A percentile compares a stretch with the other conserved stretches of the same genome.
phyloP scores from a whole-genome alignment of 2,888 invertebrate genomes.

The Sisyra terminalis region DNA sequence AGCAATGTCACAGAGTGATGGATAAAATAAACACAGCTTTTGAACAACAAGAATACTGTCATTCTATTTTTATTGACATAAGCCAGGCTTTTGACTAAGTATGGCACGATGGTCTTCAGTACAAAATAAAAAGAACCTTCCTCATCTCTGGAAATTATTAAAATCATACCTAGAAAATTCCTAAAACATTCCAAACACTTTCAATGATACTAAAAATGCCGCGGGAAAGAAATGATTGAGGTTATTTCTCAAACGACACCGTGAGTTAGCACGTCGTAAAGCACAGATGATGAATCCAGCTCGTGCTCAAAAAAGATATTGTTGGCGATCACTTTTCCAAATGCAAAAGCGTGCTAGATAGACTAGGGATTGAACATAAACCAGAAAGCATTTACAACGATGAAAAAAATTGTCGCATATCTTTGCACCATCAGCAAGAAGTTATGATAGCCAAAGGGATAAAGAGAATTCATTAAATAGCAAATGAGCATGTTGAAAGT shows the following conservation, averaged over 20 bases:
- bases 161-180: no score
- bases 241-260: slow-evolving; percentile 13
- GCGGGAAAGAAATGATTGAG: slow-evolving; percentile 12
- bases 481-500: slow-evolving; percentile 12
- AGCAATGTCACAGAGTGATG: no score
- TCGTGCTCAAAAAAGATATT: slow-evolving; percentile 16
- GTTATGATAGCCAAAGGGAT: slow-evolving; percentile 14
- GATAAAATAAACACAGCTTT: no score
- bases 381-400: slow-evolving; percentile 18
- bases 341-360: slow-evolving; percentile 12
- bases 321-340: slow-evolving; percentile 16
- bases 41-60: no score
- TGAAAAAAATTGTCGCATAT: slow-evolving; percentile 17
- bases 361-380: slow-evolving; percentile 13
- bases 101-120: no score
- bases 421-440: slow-evolving; percentile 16
- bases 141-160: no score
- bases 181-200: background rate
- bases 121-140: no score
- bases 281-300: slow-evolving; percentile 17
- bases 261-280: slow-evolving; percentile 14
- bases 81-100: no score
- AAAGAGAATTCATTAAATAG: slow-evolving; percentile 10
- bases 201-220: slow-evolving; percentile 2
- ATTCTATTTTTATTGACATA: no score